phyloP scores from a whole-genome alignment of 2,888 invertebrate genomes.

The Tanypteryx hageni region DNA sequence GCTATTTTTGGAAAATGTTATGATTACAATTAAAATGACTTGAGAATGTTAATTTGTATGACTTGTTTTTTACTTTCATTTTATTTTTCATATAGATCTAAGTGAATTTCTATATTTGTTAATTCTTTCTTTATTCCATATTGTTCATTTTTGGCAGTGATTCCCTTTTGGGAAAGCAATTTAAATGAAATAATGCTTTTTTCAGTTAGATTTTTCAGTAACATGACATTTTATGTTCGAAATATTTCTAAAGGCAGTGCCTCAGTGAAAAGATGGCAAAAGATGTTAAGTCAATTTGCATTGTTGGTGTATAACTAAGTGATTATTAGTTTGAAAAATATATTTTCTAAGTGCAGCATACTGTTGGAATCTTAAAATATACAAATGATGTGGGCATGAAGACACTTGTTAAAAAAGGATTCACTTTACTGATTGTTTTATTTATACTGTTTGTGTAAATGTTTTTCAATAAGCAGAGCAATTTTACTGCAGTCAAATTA shows the following conservation, averaged over 20 bases:
- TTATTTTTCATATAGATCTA: slow-evolving; percentile 34
- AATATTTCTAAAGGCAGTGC: slow-evolving; percentile 45
- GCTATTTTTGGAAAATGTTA: slow-evolving; percentile 66
- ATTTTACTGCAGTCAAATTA: slow-evolving; percentile 35
- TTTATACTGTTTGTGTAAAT: slow-evolving; percentile 35
- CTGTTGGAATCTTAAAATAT: slow-evolving; percentile 47
- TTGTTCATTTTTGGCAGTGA: slow-evolving; percentile 25
- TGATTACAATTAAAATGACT: slow-evolving; percentile 65
- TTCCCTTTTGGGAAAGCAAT: not conserved
- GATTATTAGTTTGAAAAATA: slow-evolving; percentile 59
- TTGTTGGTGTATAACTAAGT: slow-evolving; percentile 54
- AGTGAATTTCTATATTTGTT: slow-evolving; percentile 30
- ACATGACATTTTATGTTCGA: slow-evolving; percentile 34
- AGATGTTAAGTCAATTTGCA: slow-evolving; percentile 49
- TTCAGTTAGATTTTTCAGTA: not conserved
- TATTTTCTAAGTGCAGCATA: slow-evolving; percentile 56
- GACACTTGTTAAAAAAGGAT: slow-evolving; percentile 52
- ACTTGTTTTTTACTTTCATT: slow-evolving; percentile 46
- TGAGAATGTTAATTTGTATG: slow-evolving; percentile 58
- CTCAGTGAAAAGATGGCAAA: slow-evolving; percentile 21
- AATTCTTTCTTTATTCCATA: slow-evolving; percentile 19
- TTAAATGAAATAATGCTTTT: not conserved
- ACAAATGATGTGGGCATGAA: slow-evolving; percentile 40
- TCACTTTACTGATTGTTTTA: slow-evolving; percentile 36
- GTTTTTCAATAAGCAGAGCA: slow-evolving; percentile 12